Conservation (phyloP, 2,113 vertebrate genomes). For the Silurus meridionalis region DNA sequence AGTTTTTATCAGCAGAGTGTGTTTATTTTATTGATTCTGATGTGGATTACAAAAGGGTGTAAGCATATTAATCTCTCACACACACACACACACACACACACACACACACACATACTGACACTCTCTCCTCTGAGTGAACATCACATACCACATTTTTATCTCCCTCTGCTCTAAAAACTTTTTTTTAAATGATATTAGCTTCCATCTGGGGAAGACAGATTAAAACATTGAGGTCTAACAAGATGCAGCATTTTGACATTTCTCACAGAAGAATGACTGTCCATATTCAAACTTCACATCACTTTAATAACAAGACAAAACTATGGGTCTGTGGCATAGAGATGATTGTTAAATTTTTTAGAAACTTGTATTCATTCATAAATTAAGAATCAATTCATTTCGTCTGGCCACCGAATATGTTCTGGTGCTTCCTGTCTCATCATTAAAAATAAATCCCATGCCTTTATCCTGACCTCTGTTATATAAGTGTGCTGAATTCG, state of each 20-base stretch:
- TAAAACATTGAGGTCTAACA: neutral
- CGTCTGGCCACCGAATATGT: too few relatives aligned
- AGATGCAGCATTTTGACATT: neutral
- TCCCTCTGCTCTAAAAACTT: neutral
- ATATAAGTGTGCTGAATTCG: constrained; percentile 52
- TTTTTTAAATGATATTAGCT: neutral
- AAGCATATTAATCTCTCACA: neutral
- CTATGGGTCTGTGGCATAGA: neutral
- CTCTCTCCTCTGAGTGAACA: neutral
- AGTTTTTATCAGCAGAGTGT: constrained; percentile 1
- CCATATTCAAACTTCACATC: neutral
- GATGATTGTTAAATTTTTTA: neutral
- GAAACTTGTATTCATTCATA: neutral
- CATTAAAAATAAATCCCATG: neutral
- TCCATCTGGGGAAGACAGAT: neutral
- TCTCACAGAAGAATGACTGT: neutral
- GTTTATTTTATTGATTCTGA: constrained; percentile 14
- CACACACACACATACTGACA: constrained; percentile 17
- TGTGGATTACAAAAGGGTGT: neutral
- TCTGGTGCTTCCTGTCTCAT: neutral
- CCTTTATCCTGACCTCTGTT: constrained; percentile 36
- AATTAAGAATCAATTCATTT: neutral
- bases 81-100: constrained; percentile 24
- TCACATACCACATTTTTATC: neutral
- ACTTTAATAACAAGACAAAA: neutral